These are phyloP conservation scores for Melospiza georgiana DNA, from an alignment of 2,113 vertebrate species.

Conservation along the genomic window DNA sequence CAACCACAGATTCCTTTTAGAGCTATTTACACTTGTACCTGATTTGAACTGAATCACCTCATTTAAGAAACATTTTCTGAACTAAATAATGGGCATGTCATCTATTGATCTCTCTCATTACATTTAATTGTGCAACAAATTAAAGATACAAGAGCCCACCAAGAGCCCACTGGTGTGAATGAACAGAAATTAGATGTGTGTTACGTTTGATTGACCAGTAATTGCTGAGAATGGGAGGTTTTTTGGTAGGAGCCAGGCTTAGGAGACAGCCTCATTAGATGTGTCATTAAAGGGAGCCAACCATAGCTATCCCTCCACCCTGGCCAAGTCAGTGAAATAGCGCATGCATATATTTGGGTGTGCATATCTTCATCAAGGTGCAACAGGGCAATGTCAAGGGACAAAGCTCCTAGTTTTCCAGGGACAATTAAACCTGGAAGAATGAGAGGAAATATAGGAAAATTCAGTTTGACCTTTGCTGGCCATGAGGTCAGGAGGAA, in stretches of 20 bases:
- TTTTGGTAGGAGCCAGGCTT: neutral
- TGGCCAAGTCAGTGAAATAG: neutral
- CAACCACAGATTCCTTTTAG: neutral
- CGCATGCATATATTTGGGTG: neutral
- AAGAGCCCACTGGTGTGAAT: neutral
- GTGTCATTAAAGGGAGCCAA: neutral
- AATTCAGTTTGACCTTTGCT: neutral
- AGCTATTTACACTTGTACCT: neutral
- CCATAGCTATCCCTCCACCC: neutral
- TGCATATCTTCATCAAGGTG: neutral
- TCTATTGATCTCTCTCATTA: neutral
- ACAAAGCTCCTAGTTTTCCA: neutral
- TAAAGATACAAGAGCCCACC: neutral
- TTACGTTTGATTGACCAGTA: neutral
- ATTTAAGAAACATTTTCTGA: slow-evolving; percentile 23
- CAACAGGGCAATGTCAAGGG: neutral
- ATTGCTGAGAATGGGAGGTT: neutral
- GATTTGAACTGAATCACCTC: neutral
- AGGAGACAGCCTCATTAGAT: neutral
- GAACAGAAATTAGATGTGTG: neutral
- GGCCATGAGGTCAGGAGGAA: neutral
- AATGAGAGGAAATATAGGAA: neutral
- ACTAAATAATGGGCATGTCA: neutral
- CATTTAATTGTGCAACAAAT: slow-evolving; percentile 42
- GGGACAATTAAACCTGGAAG: neutral